Percentiles rank a stretch among this genome's conserved stretches.
These are phyloP conservation scores for Irena cyanogastra DNA, from an alignment of 2,113 vertebrate genomes.

Conservation along the genomic window DNA sequence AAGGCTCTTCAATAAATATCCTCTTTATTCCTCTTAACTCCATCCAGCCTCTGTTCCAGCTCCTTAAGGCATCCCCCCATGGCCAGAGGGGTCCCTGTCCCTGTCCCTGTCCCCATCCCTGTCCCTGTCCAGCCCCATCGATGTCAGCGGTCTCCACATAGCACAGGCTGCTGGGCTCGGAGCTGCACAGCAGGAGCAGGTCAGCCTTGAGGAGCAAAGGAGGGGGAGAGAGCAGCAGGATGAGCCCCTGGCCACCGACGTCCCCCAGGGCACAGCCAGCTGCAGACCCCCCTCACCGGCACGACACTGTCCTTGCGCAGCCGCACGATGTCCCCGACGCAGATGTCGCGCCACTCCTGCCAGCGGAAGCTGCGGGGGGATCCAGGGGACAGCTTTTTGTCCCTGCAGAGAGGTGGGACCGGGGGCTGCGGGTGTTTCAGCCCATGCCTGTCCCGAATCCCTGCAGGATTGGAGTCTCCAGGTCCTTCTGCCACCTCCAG, in stretches of 20 bases:
- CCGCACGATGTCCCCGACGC: conserved; percentile 84
- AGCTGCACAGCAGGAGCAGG: conserved; percentile 85
- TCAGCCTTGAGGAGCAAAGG: conserved; percentile 72
- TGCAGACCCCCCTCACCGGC: conserved; percentile 75
- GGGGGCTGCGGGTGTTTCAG: rapidly evolving
- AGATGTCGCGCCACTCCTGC: conserved; percentile 79
- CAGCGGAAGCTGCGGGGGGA: conserved; percentile 71
- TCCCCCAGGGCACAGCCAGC: rapidly evolving
- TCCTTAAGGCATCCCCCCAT: not conserved
- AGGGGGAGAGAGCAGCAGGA: not conserved
- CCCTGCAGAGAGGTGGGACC: not conserved
- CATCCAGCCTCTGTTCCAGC: not conserved
- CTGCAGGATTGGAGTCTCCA: not conserved
- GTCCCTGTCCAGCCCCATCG: conserved; percentile 53
- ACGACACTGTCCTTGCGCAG: conserved; percentile 82
- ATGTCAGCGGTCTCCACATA: conserved; percentile 92
- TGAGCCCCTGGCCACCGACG: not conserved
- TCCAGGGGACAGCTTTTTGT: too few relatives aligned
- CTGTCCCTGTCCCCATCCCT: not conserved
- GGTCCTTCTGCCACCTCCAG: not conserved
- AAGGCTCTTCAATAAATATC: not conserved
- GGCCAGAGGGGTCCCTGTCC: rapidly evolving
- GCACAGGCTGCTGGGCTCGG: conserved; percentile 91
- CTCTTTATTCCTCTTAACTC: not conserved
- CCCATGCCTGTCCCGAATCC: not conserved